Evolutionary conservation across 2,888 invertebrate genomes (phyloP), one percentile per base, ranked within the genome.

Genomic region (Cyclophora albipunctata): DNA sequence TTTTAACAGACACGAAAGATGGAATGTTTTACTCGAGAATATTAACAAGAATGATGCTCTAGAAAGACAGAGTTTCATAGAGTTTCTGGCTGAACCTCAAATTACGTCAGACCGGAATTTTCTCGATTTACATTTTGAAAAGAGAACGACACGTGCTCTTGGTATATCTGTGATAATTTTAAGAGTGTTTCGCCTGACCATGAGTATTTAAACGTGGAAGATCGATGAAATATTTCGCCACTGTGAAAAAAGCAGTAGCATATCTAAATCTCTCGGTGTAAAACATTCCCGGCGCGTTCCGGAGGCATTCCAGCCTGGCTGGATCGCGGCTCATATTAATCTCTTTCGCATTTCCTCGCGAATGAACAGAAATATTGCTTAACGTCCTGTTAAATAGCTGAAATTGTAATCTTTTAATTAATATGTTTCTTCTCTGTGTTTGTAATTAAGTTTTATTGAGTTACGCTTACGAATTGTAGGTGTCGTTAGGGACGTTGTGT

Each of bases 311-410:
- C 75, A 69, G 73, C 72, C 75, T 34, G 33, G 43, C 5, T 37
- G 37, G 37, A 58, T 64, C 63, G 66, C 71, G 71, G 75, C 69
- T 76, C 75, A 76, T 81, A 84, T 83, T 81, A 81, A 81, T 84
- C 81, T 81, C 76, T 80, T 79, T 81, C 78, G 71, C 78, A 75
- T 82, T 79, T 76, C 73, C 71, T 71, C 70, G 63, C 67, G 66
- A 63, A 57, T 64, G 66, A 59, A 58, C 65, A 57, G 59, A 66
- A 67, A 71, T 76, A 76, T 73, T 75, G 78, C 74, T 69, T 65
- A 73, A 65, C 73, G 74, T 73, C 62, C 70, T 75, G 70, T 67
- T 71, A 75, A 78, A 82, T 81, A 73, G 71, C 70, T 69, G 67
- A 64, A 71, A 73, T 73, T 71, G 75, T 77, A 74, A 68, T 59